Conservation (phyloP, 2,888 invertebrate species). For the Microplitis deprimator region DNA sequence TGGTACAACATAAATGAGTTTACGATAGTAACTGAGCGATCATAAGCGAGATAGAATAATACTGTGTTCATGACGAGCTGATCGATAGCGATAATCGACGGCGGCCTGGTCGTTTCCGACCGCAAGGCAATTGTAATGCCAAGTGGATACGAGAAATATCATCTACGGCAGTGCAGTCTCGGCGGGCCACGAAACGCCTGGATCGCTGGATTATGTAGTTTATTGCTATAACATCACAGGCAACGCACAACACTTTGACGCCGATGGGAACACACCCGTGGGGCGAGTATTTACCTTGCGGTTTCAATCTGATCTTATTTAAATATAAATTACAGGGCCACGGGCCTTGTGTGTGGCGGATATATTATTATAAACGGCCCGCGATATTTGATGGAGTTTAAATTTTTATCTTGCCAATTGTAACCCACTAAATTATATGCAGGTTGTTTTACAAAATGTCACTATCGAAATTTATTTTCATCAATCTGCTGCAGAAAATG, state of each 20-base stretch:
- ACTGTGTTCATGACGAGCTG: constrained; percentile 40
- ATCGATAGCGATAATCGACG: constrained; percentile 55
- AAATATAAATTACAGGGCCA: constrained; percentile 67
- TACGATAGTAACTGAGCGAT: constrained; percentile 16
- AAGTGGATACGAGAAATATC: constrained; percentile 50
- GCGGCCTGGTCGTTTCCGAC: constrained; percentile 50
- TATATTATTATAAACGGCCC: constrained; percentile 42
- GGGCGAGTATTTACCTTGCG: constrained; percentile 68
- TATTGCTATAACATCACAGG: neutral
- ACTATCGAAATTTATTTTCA: constrained; percentile 8
- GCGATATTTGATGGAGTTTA: constrained; percentile 35
- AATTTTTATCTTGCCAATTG: constrained; percentile 44
- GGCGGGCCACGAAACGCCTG: constrained; percentile 1
- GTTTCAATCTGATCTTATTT: constrained; percentile 68
- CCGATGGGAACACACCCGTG: constrained; percentile 48
- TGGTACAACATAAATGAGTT: constrained; percentile 42
- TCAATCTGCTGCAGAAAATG: neutral
- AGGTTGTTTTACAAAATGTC: constrained; percentile 8
- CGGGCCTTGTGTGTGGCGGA: constrained; percentile 47
- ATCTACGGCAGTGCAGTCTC: constrained; percentile 38
- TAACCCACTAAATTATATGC: neutral
- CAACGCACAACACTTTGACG: constrained; percentile 34
- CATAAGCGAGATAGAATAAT: constrained; percentile 29
- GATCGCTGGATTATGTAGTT: neutral
- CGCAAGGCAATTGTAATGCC: constrained; percentile 63